Evolutionary conservation across 2,888 invertebrate genomes (phyloP).

Genomic region (Congeria kusceri): DNA sequence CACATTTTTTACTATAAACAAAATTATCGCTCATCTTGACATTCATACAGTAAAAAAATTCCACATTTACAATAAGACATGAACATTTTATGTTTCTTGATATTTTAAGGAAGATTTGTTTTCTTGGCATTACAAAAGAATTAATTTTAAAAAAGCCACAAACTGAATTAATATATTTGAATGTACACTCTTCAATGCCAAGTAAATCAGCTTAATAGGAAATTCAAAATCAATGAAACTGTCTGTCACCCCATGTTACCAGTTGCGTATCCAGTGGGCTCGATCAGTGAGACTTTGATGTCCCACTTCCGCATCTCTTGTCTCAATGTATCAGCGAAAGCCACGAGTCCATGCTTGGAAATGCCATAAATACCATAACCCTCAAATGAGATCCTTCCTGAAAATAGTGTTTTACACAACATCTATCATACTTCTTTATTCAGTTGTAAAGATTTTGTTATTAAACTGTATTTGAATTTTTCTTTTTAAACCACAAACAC

Average conservation of each 20-base stretch:
- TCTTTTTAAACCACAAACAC: too few relatives aligned
- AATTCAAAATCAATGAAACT: conserved; percentile 6
- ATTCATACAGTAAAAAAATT: too few relatives aligned
- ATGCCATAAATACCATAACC: conserved; percentile 81
- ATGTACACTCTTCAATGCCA: background rate
- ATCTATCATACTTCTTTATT: too few relatives aligned
- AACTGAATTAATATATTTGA: too few relatives aligned
- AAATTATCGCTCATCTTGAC: too few relatives aligned
- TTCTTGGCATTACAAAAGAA: background rate
- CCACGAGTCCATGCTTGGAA: conserved; percentile 82
- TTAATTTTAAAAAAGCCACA: background rate
- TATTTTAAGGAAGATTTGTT: background rate
- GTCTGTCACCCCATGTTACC: conserved; percentile 66
- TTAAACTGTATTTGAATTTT: too few relatives aligned
- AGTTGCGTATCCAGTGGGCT: conserved; percentile 81
- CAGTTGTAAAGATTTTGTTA: too few relatives aligned
- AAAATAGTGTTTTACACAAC: too few relatives aligned
- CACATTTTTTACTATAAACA: too few relatives aligned
- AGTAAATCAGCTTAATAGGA: background rate
- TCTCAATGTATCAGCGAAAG: conserved; percentile 81
- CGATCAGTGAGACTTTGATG: conserved; percentile 80
- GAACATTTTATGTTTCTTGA: background rate
- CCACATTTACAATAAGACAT: too few relatives aligned
- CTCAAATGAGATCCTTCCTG: conserved; percentile 80
- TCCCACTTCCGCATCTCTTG: conserved; percentile 84